Base-by-base conservation (phyloP, 2,797 vertebrate genomes). In the Sardinella longiceps region DNA sequence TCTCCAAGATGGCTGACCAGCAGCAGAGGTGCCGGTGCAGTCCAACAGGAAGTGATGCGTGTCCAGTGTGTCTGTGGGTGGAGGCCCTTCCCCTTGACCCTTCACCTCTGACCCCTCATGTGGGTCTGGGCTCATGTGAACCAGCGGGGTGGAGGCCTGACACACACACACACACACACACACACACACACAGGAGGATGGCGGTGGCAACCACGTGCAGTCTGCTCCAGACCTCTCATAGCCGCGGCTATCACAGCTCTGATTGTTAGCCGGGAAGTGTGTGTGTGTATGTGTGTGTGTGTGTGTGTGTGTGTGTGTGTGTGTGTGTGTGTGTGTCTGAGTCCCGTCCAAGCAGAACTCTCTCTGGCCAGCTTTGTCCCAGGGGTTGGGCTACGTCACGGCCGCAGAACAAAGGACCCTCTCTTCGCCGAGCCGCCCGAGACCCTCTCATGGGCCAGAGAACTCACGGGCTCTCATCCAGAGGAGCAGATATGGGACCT, bases 351-450 rank as follows among this genome's bases (percentile, higher is more conserved):
- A 85, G 80, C 50, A 48, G 80, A 53, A 82, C 82, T 82, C 77
- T 80, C 82, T 87, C 87, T 86, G 86, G 82, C 86, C 86, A 88
- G 90, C 87, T 90, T 89, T 89, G 88, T 87, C 66, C 58, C 58
- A 51, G 25, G 89, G 83, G 5, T 20, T 25, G 89, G 83, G 5
- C 53, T 23, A n/a, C 66, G 66, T 15, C 83, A 87, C 63, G 66
- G 83, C 63, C 56, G 66, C 10, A 45, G 86, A 91, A 93, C 93
- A 93, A 93, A 90, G 88, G 89, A 77, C 74, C 50, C 87, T 89
- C 66, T 92, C 88, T 91, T 84, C 88, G 86, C 70, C 28, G n/a
- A 28, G 83, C 84, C 85, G n/a, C n/a, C n/a, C n/a, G n/a, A n/a
- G n/a, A n/a, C 88, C 84, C 87, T 70, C 83, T 81, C n/a, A 46